Evolutionary conservation across 2,113 vertebrate species (phyloP), one percentile per base, ranked within the genome.

Genomic region (Laticauda colubrina): DNA sequence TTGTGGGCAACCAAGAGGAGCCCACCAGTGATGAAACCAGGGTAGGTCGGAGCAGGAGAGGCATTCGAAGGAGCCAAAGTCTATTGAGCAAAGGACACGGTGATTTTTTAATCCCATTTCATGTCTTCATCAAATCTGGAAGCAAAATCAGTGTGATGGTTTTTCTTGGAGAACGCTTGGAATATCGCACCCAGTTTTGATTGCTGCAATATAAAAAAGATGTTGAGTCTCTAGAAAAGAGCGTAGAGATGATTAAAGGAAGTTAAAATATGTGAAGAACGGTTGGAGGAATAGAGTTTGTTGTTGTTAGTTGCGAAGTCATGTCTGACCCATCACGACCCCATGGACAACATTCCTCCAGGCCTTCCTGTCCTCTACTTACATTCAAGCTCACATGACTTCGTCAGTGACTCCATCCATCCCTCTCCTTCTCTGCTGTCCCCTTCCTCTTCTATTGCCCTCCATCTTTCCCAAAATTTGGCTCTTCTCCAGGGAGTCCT

Each of bases 21-120:
- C 86, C n/a, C 89, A 91, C 81, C 92, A 93, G 45, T 87, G 91
- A 51, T 93, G 90, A 91, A 94, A 92, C 11, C 61, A 0, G n/a
- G 15, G 29, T 39, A 0, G 0, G 14, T 64, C 55, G 12, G 20
- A 92, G 57, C 15, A 87, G 86, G 0, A 89, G 81, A 85, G 88
- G 85, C 94, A 94, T 93, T 87, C 2, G 0, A 20, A 45, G 90
- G 5, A 23, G 18, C 85, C 94, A 90, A 92, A 48, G 18, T 64
- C 87, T 87, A 89, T 54, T 89, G 43, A 59, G 45, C 91, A 21
- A 34, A 14, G 0, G 12, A 26, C 3, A 39, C 0, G 0, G 92
- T 0, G 54, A 0, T 5, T 24, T 91, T 57, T 57, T 89, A 94
- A 94, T 39, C 53, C 54, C 53, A 21, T 53, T 92, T 89, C 24